Base-by-base conservation (phyloP, 2,797 vertebrate species). In the Callimico goeldii region DNA sequence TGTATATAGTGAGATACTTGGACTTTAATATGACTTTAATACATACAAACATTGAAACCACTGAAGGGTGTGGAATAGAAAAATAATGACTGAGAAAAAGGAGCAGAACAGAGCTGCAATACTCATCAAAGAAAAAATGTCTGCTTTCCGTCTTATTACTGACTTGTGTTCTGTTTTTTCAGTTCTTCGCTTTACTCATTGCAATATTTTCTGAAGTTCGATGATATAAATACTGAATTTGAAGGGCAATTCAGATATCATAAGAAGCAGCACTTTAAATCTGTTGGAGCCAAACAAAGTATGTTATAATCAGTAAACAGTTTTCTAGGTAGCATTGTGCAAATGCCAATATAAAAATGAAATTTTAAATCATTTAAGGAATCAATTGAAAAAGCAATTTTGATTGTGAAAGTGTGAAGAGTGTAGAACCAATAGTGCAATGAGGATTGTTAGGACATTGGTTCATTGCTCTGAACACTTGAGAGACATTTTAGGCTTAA, bases 181-280 rank as follows among this genome's bases (percentile, higher is more conserved):
- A 43, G 17, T 91, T 70, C 20, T 67, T 90, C 7, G 14, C 13
- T 91, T 48, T 90, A 58, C 12, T 70, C 12, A 9, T 24, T 81
- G 41, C 12, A 76, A 55, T 10, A 58, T 57, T 48, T 90, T 36
- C 79, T 90, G 20, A 90, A 90, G 36, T 14, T 88, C 20, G 64
- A 28, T 84, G 55, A n/a, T 8, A 72, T 26, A 95, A 92, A 64
- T n/a, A 89, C 5, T 48, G 43, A 92, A 41, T 93, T 94, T 96
- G 36, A 90, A 77, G 14, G 39, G 61, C 14, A 86, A 43, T 86
- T 87, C 15, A n/a, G 5, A 58, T 96, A 87, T 89, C 88, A 93
- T 33, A 75, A 72, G 50, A 5, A 92, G 24, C 7, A 67, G 12
- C 11, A 28, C 52, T 92, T 94, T 81, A 82, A 55, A 90, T 88